Conservation (phyloP, 2,797 vertebrate genomes). For the Sorex maritimensis region DNA sequence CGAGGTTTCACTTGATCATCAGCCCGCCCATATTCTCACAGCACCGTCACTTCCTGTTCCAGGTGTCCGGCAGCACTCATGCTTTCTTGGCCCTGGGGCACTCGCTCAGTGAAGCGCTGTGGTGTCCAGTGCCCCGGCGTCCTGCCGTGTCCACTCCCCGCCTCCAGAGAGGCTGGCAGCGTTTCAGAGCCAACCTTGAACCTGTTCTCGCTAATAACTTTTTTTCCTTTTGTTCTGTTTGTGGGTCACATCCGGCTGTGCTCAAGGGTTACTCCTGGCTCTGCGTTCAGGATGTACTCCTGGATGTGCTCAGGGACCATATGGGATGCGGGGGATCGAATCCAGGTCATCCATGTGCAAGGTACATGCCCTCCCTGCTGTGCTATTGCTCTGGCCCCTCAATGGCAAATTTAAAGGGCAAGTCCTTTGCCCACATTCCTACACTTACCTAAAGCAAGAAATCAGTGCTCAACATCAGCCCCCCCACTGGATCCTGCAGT, state of each 20-base stretch:
- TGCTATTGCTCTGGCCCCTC: neutral
- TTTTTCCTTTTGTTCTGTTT: no score
- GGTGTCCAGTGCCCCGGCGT: accelerated
- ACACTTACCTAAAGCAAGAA: neutral
- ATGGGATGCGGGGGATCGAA: no score
- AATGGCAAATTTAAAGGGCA: neutral
- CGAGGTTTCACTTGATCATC: neutral
- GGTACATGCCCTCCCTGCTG: no score
- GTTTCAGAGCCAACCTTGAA: neutral
- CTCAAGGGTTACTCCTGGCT: no score
- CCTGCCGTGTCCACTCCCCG: neutral
- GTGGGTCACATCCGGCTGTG: no score
- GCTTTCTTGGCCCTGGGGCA: neutral
- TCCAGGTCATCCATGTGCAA: no score
- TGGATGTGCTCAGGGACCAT: no score
- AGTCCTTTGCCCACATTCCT: neutral
- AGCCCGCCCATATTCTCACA: neutral
- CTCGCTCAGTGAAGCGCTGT: neutral
- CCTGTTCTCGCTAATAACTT: neutral
- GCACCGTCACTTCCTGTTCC: neutral
- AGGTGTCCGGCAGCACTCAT: neutral
- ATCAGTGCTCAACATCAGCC: neutral
- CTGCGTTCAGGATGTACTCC: no score
- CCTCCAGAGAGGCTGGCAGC: neutral
- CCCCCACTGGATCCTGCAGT: neutral